phyloP scores from a whole-genome alignment of 2,888 invertebrate genomes.

The Plebejus anna region DNA sequence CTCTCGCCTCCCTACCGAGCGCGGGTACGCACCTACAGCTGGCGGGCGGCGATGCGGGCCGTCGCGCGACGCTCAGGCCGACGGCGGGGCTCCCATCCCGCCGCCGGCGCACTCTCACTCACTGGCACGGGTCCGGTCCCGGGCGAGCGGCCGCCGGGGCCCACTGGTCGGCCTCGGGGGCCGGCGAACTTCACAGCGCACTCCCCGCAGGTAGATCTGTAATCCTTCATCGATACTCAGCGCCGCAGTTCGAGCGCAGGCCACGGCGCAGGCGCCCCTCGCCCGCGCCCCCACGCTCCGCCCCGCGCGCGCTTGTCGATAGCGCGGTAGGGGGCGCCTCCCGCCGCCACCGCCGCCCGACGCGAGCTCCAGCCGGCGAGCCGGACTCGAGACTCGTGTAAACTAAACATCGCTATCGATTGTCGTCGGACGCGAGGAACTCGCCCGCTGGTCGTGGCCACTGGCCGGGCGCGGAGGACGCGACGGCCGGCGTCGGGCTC shows the following conservation, averaged over 20 bases:
- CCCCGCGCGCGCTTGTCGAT: neutral
- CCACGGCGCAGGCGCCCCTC: conserved; percentile 31
- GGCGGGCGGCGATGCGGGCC: conserved; percentile 32
- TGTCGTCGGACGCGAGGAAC: neutral
- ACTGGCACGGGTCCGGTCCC: conserved; percentile 23
- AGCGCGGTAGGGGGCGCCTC: neutral
- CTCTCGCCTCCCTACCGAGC: neutral
- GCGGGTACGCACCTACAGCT: conserved; percentile 34
- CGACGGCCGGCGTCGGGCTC: conserved; percentile 37
- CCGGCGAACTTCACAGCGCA: conserved; percentile 11
- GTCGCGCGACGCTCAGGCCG: conserved; percentile 32
- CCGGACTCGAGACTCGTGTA: neutral
- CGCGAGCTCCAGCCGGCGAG: neutral
- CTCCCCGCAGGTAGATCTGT: conserved; percentile 16
- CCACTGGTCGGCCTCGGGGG: conserved; percentile 9
- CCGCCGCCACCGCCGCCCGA: neutral
- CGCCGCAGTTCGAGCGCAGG: conserved; percentile 29
- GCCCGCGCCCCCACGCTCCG: conserved; percentile 19
- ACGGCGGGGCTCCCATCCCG: conserved; percentile 34
- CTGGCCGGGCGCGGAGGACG: conserved; percentile 35
- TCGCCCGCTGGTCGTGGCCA: conserved; percentile 31
- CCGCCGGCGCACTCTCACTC: conserved; percentile 34
- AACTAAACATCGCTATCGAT: neutral
- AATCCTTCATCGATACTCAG: conserved; percentile 20
- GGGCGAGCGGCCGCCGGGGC: conserved; percentile 20